Base-by-base conservation (phyloP, 2,888 invertebrate genomes). In the Dynastes maya region DNA sequence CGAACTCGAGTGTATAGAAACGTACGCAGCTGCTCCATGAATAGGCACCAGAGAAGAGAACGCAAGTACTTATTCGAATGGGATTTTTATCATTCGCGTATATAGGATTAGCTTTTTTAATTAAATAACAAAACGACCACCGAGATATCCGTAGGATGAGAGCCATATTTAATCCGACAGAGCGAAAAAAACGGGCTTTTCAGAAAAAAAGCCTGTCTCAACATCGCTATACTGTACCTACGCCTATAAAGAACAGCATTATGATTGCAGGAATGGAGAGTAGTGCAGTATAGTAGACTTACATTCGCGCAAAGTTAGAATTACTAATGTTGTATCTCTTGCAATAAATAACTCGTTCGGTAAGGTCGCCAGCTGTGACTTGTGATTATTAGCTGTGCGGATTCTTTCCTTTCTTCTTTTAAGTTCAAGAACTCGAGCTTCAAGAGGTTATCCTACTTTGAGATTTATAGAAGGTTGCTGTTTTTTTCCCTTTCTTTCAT, bases 291-390 rank as follows among this genome's bases (percentile, higher is more conserved):
- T 37, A 37, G n/a, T 22, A 22, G 22, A 67, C 8, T 9, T 45
- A 37, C 65, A 67, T 67, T 45, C 40, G 22, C 6, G 16, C 65
- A 67, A 67, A 63, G 32, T 45, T 40, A 67, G 40, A 67, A 67
- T 67, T 67, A 65, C 65, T 32, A 45, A 40, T 9, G n/a, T 8
- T 5, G 13, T 40, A 16, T 22, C 65, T 37, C 5, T 9, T 27
- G 37, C 72, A 58, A 58, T 72, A 55, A 61, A 72, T 58, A 72
- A 72, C 29, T 51, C 53, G 53, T 11, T 16, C 45, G 6, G 63
- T 37, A 37, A 37, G 68, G 67, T 65, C 76, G 40, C 76, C 76
- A 76, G 68, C 76, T 76, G 76, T 76, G 76, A 76, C 67, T 76
- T 76, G 67, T 67, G 76, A 67, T 68, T 67, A 68, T 76, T 68